These are phyloP conservation scores for Myiozetetes cayanensis DNA, from an alignment of 2,113 vertebrate species.

Conservation along the genomic window DNA sequence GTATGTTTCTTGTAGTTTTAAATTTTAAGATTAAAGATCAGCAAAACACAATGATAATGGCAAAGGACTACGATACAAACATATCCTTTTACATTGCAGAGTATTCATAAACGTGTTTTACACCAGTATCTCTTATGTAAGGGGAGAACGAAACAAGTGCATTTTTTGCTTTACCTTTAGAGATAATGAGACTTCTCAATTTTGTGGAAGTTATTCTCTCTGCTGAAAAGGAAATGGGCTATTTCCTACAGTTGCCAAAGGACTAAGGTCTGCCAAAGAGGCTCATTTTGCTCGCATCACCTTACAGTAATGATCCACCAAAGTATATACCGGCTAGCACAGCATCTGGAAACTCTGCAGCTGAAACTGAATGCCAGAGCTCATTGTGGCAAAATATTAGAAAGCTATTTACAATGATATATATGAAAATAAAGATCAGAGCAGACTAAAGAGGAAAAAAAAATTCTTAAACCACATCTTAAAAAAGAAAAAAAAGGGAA, in stretches of 20 bases:
- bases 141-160: not conserved
- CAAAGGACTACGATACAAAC: not conserved
- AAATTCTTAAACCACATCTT: not conserved
- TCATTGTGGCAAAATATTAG: not conserved
- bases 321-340: not conserved
- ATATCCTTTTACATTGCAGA: not conserved
- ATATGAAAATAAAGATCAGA: slow-evolving; percentile 3
- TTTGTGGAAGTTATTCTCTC: not conserved
- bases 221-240: not conserved
- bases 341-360: slow-evolving; percentile 29
- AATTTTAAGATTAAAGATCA: slow-evolving; percentile 32
- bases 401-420: not conserved
- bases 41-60: not conserved
- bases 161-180: not conserved
- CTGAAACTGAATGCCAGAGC: not conserved
- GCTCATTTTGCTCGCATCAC: slow-evolving; percentile 31
- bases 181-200: not conserved
- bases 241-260: not conserved
- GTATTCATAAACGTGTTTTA: not conserved
- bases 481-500: not conserved
- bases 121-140: not conserved
- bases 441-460: not conserved
- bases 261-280: slow-evolving; percentile 18
- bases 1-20: not conserved
- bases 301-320: slow-evolving; percentile 50